Percentiles rank a stretch among this genome's conserved stretches.
Evolutionary conservation across 2,113 vertebrate species (phyloP).

Genomic region (Psophia crepitans): DNA sequence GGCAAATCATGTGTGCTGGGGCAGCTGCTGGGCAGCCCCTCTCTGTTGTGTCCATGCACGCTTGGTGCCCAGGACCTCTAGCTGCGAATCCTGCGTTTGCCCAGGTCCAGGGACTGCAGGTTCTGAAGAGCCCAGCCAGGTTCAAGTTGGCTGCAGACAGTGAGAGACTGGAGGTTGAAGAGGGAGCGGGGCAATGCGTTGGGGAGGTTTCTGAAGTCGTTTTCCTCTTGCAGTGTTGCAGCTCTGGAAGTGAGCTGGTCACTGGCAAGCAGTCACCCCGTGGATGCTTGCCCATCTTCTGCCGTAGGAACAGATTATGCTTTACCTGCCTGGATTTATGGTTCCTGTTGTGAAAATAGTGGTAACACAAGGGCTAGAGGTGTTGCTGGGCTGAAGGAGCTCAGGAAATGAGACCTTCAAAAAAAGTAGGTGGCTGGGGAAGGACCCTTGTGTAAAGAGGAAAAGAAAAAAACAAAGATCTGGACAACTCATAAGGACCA

Average conservation of each 20-base stretch:
- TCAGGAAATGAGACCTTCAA: neutral
- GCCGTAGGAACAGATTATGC: neutral
- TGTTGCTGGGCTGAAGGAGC: neutral
- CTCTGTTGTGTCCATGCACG: neutral
- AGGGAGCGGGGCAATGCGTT: too few species aligned
- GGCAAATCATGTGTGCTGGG: neutral
- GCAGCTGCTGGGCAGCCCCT: neutral
- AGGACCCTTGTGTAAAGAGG: neutral
- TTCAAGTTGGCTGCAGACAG: too few species aligned
- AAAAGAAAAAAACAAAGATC: neutral
- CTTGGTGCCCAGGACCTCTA: neutral
- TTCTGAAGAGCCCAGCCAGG: neutral
- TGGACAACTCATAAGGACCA: accelerated
- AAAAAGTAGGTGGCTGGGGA: neutral
- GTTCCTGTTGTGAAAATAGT: neutral
- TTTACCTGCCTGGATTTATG: neutral
- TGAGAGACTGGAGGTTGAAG: too few species aligned
- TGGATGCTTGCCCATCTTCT: neutral
- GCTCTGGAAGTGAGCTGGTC: too few species aligned
- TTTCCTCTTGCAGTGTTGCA: neutral
- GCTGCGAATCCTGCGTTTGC: neutral
- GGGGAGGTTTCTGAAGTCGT: too few species aligned
- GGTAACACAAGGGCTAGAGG: neutral
- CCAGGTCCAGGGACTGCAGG: neutral
- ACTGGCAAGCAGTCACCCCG: neutral